Percentiles rank a stretch among this genome's conserved stretches.
These are phyloP conservation scores for Nemopilema nomurai DNA, from an alignment of 30 jellyfish, hydroid and myxozoan genomes.

Conservation along the genomic window DNA sequence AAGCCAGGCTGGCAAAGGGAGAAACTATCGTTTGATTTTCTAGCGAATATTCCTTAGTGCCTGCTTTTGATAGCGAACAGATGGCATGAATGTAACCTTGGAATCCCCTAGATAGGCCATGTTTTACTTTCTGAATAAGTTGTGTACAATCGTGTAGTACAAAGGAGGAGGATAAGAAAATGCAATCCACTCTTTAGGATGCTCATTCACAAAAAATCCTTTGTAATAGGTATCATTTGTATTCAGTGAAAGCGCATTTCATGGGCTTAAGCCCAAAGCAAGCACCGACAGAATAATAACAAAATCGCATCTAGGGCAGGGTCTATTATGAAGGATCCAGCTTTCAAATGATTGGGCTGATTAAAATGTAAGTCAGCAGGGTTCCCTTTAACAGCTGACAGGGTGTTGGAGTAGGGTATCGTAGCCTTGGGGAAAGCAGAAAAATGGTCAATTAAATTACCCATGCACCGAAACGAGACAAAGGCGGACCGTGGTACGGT, in stretches of 20 bases:
- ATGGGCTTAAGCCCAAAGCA: not conserved
- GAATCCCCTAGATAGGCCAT: constrained; percentile 42
- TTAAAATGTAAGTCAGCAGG: not conserved
- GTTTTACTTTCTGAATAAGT: constrained; percentile 1
- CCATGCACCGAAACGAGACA: too few relatives aligned
- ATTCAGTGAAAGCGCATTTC: not conserved
- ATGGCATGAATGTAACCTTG: constrained; percentile 4
- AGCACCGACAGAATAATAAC: not conserved
- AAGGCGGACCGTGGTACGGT: too few relatives aligned
- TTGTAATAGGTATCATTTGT: constrained; percentile 6
- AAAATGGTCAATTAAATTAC: too few relatives aligned
- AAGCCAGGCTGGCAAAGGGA: not conserved
- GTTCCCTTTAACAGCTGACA: not conserved
- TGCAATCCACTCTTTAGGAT: not conserved
- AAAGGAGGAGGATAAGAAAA: not conserved
- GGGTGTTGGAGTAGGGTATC: not conserved
- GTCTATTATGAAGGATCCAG: not conserved
- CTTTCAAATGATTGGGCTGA: not conserved
- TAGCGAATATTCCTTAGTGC: not conserved
- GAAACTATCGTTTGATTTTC: not conserved
- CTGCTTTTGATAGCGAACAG: constrained; percentile 7
- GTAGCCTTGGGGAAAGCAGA: not conserved
- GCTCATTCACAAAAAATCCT: not conserved
- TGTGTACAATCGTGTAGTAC: not conserved
- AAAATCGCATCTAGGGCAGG: not conserved